phyloP scores from a whole-genome alignment of 2,888 invertebrate species.

The Pardosa pseudoannulata region DNA sequence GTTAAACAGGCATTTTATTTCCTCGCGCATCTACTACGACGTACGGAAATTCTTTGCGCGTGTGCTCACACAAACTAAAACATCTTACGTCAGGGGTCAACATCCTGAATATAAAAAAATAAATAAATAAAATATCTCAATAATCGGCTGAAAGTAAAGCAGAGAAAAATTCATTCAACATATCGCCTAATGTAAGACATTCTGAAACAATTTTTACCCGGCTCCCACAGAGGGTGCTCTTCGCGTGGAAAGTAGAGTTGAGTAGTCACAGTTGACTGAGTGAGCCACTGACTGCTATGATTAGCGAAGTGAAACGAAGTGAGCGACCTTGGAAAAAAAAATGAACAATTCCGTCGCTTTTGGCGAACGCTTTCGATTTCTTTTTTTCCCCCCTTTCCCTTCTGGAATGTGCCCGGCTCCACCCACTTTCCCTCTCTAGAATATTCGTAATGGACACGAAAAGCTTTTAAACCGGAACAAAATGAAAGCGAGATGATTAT shows the following conservation, averaged over 20 bases:
- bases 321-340: slow-evolving; percentile 69
- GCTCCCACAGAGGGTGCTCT: slow-evolving; percentile 13
- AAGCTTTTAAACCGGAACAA: neutral
- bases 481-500: neutral
- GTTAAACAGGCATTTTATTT: too few species aligned
- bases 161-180: neutral
- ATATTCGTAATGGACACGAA: neutral
- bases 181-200: neutral
- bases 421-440: neutral
- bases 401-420: neutral
- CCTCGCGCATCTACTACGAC: too few species aligned
- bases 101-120: too few species aligned
- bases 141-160: neutral
- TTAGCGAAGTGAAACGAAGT: slow-evolving; percentile 64
- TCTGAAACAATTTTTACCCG: neutral
- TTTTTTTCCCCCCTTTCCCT: too few species aligned
- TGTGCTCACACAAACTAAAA: neutral
- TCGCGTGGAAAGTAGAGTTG: slow-evolving; percentile 25
- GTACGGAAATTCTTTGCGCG: neutral
- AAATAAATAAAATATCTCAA: neutral
- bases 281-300: slow-evolving; percentile 71
- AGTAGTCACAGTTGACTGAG: slow-evolving; percentile 65
- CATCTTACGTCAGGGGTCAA: neutral
- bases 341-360: slow-evolving; percentile 48
- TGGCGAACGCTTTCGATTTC: slow-evolving; percentile 47